Conservation (phyloP, 2,113 vertebrate species). For the Takifugu bimaculatus region DNA sequence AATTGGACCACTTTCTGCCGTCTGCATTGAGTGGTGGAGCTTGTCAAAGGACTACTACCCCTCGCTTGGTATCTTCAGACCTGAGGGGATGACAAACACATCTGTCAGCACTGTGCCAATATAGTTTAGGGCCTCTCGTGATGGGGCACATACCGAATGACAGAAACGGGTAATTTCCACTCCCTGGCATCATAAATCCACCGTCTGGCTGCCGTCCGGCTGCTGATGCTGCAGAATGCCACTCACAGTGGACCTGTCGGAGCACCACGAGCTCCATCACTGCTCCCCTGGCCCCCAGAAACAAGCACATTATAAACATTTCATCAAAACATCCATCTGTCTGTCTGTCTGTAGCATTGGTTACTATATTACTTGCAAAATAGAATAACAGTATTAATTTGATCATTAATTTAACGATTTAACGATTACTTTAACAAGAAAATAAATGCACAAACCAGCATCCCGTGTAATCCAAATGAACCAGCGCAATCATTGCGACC, state of each 20-base stretch:
- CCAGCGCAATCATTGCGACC: no score
- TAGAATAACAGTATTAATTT: no score
- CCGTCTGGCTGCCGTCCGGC: conserved; percentile 76
- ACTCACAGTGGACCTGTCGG: conserved; percentile 69
- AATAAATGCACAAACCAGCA: no score
- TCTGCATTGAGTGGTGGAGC: conserved; percentile 51
- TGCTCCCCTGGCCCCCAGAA: conserved; percentile 35
- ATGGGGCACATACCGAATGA: conserved; percentile 80
- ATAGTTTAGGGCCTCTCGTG: conserved; percentile 80
- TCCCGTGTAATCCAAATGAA: no score
- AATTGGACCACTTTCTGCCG: background rate
- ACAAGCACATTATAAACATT: conserved; percentile 29
- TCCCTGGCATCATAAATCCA: conserved; percentile 77
- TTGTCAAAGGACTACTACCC: conserved; percentile 76
- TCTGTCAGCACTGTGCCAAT: conserved; percentile 80
- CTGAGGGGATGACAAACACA: conserved; percentile 81
- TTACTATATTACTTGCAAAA: no score
- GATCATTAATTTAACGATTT: no score
- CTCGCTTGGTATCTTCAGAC: conserved; percentile 75
- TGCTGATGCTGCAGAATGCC: conserved; percentile 80
- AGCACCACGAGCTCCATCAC: conserved; percentile 67
- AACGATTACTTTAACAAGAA: no score
- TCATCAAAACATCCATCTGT: conserved; percentile 13
- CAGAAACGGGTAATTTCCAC: conserved; percentile 80
- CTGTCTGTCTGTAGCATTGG: conserved; percentile 1